Conservation (phyloP, 2,113 vertebrate genomes). For the Rhinogobius similis region DNA sequence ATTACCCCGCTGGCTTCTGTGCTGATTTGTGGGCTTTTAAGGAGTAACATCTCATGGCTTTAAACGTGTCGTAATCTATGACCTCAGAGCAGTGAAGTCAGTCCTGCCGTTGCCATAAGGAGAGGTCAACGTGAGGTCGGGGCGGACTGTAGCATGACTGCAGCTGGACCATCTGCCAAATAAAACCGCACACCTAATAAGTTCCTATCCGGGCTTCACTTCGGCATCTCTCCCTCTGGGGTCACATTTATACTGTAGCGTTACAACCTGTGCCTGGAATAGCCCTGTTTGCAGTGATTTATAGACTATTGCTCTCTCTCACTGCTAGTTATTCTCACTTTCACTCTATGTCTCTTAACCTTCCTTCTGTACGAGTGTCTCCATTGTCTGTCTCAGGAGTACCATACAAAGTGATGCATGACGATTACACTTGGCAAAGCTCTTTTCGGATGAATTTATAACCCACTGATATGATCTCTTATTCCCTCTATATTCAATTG, state of each 20-base stretch:
- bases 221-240: slow-evolving; percentile 29
- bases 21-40: background rate
- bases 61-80: slow-evolving; percentile 1
- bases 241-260: slow-evolving; percentile 44
- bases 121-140: slow-evolving; percentile 16
- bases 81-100: slow-evolving; percentile 13
- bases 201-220: slow-evolving; percentile 16
- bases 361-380: slow-evolving; percentile 10
- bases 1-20: background rate
- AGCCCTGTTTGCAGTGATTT: slow-evolving; percentile 41
- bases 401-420: slow-evolving; percentile 45
- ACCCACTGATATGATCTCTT: slow-evolving; percentile 32
- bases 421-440: slow-evolving; percentile 44
- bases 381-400: slow-evolving; percentile 30
- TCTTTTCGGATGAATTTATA: slow-evolving; percentile 50
- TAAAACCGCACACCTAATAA: slow-evolving; percentile 22
- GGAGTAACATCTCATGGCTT: background rate
- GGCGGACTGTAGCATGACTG: slow-evolving; percentile 2
- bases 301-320: slow-evolving; percentile 29
- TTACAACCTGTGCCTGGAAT: slow-evolving; percentile 27
- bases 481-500: slow-evolving; percentile 8
- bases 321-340: slow-evolving; percentile 18
- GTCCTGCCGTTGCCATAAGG: slow-evolving; percentile 27
- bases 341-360: slow-evolving; percentile 16
- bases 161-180: slow-evolving; percentile 45